Evolutionary conservation across 1,140 invertebrate species (phyloP).

Genomic region (Hylaeus anthracinus): DNA sequence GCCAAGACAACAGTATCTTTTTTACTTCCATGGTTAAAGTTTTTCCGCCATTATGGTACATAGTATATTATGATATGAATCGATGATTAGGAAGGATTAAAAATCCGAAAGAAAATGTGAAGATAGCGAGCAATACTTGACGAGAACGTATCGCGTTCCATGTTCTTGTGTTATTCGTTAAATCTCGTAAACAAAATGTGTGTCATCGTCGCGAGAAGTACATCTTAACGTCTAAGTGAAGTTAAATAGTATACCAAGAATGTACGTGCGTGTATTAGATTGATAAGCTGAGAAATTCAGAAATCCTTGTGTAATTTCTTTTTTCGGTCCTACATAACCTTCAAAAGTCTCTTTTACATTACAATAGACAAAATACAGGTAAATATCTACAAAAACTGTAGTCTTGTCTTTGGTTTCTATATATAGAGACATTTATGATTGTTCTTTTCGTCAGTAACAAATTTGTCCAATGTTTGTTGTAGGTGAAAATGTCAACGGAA

Average conservation of each 20-base stretch:
- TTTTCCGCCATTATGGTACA: slow-evolving; percentile 38
- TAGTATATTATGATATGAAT: slow-evolving; percentile 29
- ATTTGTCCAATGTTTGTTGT: slow-evolving; percentile 30
- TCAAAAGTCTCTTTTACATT: neutral
- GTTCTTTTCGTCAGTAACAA: neutral
- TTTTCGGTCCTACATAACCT: neutral
- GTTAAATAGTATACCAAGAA: slow-evolving; percentile 18
- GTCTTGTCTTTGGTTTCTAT: neutral
- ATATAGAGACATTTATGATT: neutral
- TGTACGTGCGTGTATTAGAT: slow-evolving; percentile 27
- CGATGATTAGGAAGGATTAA: slow-evolving; percentile 11
- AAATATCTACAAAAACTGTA: slow-evolving; percentile 2
- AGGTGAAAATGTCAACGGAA: slow-evolving; percentile 80
- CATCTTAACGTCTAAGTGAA: slow-evolving; percentile 23
- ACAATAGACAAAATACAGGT: neutral
- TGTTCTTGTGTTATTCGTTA: slow-evolving; percentile 19
- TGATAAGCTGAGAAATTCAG: slow-evolving; percentile 23
- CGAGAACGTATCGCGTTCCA: neutral
- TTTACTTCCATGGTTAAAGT: slow-evolving; percentile 28
- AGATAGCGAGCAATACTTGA: neutral
- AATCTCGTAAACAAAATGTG: slow-evolving; percentile 12
- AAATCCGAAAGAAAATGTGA: slow-evolving; percentile 36
- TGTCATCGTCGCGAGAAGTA: neutral
- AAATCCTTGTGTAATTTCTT: slow-evolving; percentile 19
- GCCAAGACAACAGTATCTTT: slow-evolving; percentile 8